These are phyloP conservation scores for Tinamus major DNA, from an alignment of 2,797 vertebrate genomes.

Conservation along the genomic window DNA sequence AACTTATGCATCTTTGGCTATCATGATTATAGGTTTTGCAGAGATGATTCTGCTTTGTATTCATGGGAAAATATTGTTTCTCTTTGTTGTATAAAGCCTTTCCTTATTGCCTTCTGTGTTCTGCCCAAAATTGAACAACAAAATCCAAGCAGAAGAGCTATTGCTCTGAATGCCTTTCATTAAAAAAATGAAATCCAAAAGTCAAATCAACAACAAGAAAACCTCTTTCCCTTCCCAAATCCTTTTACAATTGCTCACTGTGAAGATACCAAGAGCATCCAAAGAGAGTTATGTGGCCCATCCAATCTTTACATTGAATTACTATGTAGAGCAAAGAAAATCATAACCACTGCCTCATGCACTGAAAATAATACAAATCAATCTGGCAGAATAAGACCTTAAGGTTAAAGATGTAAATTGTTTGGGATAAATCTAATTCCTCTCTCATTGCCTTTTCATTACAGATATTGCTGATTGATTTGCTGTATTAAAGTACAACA, in stretches of 20 bases:
- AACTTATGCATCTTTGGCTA: neutral
- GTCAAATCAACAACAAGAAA: neutral
- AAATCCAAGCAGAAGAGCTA: neutral
- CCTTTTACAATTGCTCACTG: neutral
- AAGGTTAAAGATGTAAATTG: constrained; percentile 49
- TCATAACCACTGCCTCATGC: neutral
- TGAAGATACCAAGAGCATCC: neutral
- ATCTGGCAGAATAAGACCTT: constrained; percentile 34
- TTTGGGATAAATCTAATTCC: neutral
- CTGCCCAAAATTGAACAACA: neutral
- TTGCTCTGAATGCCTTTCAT: neutral
- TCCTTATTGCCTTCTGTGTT: neutral
- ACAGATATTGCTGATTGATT: constrained; percentile 34
- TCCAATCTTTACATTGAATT: neutral
- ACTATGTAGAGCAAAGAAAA: neutral
- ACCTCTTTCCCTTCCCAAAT: neutral
- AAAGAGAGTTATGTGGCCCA: neutral
- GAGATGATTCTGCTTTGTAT: neutral
- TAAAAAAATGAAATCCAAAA: neutral
- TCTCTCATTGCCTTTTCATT: constrained; percentile 1
- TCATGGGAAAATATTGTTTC: neutral
- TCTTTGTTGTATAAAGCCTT: neutral
- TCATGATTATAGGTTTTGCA: neutral
- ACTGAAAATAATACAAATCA: constrained; percentile 46
- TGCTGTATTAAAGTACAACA: neutral